Evolutionary conservation across 2,113 vertebrate species (phyloP), one percentile per base, ranked within the genome.

Genomic region (Chionis minor): DNA sequence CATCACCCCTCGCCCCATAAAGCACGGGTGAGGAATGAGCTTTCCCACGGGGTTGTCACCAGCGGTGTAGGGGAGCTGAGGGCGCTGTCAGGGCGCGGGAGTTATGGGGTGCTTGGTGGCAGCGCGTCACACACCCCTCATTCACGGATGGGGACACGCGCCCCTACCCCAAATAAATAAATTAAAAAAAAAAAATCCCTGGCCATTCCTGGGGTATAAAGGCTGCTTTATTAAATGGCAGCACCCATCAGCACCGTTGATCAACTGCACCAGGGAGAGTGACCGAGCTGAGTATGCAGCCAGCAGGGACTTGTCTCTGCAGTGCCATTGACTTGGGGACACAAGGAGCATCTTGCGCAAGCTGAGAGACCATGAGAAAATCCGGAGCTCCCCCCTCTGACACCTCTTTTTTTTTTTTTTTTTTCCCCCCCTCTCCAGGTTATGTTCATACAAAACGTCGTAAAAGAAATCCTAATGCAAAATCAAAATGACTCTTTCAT

Each of bases 1-100:
- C 32, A 15, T 96, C 96, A 84, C 56, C 66, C 91, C 88, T 73
- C 67, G 72, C 94, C 88, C 79, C 96, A 81, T 67, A 92, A 90
- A 95, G 52, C 88, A 97, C 6, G 2, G 21, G 45, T 9, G 22
- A 55, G 58, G 62, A 91, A 94, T 49, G 45, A 33, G 45, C 75
- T 14, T 42, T 94, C 78, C 81, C 54, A 4, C 9, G 0, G 66
- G 24, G 52, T 28, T 94, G 94, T 96, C 90, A 67, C 65, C 5
- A 4, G 58, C 0, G 19, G 81, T 47, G 72, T 49, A 55, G n/a
- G 35, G 54, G 55, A 51, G 66, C 52, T 10, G 23, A 52, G 65
- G 58, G 58, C 12, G 52, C 70, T 72, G 81, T 84, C 82, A 88
- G 82, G 91, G 51, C 5, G 1, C 6, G 2, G 75, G 85, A 97